These are phyloP conservation scores for Procambarus virginalis DNA, from an alignment of 1,140 invertebrate species.

Conservation along the genomic window DNA sequence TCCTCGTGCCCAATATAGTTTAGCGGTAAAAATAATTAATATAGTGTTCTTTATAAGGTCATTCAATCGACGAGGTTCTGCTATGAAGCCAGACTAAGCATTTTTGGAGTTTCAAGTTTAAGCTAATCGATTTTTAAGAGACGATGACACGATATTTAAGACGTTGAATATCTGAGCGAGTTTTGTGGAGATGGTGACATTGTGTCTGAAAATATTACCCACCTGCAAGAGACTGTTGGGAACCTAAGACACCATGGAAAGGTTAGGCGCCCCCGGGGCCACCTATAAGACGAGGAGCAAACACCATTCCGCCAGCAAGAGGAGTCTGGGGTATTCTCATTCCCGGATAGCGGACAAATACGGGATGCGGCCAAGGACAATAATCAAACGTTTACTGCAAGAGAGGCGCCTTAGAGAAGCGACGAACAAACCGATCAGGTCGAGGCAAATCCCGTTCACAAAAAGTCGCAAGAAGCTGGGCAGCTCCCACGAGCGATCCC, in stretches of 20 bases:
- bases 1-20: too few relatives aligned
- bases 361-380: constrained; percentile 27
- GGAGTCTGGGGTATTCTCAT: neutral
- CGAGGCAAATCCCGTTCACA: constrained; percentile 8
- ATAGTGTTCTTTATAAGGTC: too few relatives aligned
- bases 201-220: neutral
- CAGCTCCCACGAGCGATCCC: constrained; percentile 38
- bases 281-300: neutral
- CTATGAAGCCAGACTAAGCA: too few relatives aligned
- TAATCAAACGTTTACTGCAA: constrained; percentile 20
- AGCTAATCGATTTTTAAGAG: too few relatives aligned
- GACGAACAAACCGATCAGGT: neutral
- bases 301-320: neutral
- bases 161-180: neutral
- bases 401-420: constrained; percentile 26
- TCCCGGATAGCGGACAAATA: constrained; percentile 35
- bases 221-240: neutral
- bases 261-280: neutral
- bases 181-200: neutral
- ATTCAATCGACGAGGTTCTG: too few relatives aligned
- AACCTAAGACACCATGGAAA: constrained; percentile 1
- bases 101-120: too few relatives aligned
- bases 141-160: neutral
- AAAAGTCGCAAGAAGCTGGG: constrained; percentile 22
- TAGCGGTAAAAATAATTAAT: too few relatives aligned